phyloP scores from a whole-genome alignment of 1,140 invertebrate species.

The Procambarus virginalis region DNA sequence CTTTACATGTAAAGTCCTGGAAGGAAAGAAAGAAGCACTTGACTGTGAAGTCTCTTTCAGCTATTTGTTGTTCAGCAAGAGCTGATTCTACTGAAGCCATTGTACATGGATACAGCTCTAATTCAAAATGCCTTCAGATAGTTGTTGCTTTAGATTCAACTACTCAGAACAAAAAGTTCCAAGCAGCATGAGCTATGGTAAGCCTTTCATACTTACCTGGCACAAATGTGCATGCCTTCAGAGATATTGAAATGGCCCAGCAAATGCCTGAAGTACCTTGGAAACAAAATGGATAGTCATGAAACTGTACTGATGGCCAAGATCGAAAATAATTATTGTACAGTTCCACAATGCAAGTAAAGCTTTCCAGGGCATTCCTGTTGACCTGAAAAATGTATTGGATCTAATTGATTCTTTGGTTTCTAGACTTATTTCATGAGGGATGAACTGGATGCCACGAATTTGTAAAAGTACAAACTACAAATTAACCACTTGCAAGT shows the following conservation, averaged over 20 bases:
- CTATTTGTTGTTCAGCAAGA: conserved; percentile 6
- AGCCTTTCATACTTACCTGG: no score
- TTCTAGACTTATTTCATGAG: no score
- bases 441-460: no score
- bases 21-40: conserved; percentile 19
- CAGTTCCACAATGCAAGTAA: not conserved
- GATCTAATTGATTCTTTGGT: no score
- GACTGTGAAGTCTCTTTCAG: conserved; percentile 23
- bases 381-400: not conserved
- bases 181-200: no score
- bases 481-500: no score
- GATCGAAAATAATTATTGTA: conserved; percentile 9
- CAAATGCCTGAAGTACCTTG: not conserved
- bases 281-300: conserved; percentile 26
- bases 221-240: not conserved
- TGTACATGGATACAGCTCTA: conserved; percentile 56
- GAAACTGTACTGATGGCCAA: conserved; percentile 8
- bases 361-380: conserved; percentile 5
- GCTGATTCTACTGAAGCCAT: conserved; percentile 33
- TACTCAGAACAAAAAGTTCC: no score
- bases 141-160: no score
- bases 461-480: no score
- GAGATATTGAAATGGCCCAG: conserved; percentile 26
- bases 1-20: conserved; percentile 21
- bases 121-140: not conserved